Evolutionary conservation across 2,113 vertebrate genomes (phyloP).

Genomic region (Nerophis ophidion): DNA sequence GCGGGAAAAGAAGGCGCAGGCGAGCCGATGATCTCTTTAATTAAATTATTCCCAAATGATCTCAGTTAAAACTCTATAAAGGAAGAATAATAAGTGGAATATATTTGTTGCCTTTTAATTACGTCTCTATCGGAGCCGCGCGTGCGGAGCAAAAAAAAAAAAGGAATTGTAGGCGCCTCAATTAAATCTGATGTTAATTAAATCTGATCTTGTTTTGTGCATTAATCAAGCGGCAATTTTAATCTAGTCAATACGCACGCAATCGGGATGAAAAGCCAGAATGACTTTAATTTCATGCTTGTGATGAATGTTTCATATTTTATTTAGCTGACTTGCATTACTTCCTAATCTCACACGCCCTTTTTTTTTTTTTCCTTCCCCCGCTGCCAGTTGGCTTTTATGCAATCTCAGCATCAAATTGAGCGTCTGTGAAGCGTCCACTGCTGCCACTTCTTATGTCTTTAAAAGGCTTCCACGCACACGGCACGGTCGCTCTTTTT

Average conservation of each 20-base stretch:
- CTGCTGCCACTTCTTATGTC: constrained; percentile 30
- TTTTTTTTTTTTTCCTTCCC: too few species aligned
- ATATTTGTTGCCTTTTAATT: constrained; percentile 68
- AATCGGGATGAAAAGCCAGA: constrained; percentile 59
- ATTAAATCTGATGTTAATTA: constrained; percentile 81
- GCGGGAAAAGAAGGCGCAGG: too few species aligned
- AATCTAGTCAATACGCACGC: constrained; percentile 74
- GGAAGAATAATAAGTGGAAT: constrained; percentile 68
- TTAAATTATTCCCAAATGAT: constrained; percentile 71
- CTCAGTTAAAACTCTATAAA: constrained; percentile 64
- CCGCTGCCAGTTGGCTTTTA: constrained; percentile 14
- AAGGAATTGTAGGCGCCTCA: constrained; percentile 69
- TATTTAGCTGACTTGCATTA: constrained; percentile 69
- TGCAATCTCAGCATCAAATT: constrained; percentile 61
- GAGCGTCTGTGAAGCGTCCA: constrained; percentile 14
- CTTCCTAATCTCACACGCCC: constrained; percentile 49
- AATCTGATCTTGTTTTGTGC: constrained; percentile 80
- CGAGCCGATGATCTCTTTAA: constrained; percentile 62
- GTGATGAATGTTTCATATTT: constrained; percentile 62
- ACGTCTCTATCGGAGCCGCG: constrained; percentile 62
- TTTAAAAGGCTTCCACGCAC: too few species aligned
- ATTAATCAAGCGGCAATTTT: constrained; percentile 77
- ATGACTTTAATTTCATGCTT: constrained; percentile 77
- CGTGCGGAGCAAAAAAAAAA: constrained; percentile 31
- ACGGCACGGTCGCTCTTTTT: too few species aligned